phyloP scores from a whole-genome alignment of 2,888 invertebrate species.

The Taphrorychus bicolor region DNA sequence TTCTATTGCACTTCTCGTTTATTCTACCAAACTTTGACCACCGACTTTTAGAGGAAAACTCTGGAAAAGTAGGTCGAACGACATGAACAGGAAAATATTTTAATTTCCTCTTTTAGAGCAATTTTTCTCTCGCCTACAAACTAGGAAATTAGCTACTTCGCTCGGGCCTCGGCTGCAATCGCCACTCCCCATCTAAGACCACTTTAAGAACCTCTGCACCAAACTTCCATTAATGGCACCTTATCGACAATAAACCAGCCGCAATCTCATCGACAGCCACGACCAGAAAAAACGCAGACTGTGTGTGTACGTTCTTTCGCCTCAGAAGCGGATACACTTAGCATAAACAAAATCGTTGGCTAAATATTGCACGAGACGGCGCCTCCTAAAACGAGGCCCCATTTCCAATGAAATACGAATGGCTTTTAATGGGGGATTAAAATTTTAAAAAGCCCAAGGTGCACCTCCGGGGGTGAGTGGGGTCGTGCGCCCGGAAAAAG shows the following conservation, averaged over 20 bases:
- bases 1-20: too few species aligned
- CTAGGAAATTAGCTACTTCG: too few species aligned
- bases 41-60: too few species aligned
- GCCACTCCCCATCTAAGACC: background rate
- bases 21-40: too few species aligned
- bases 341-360: slow-evolving; percentile 36
- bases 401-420: slow-evolving; percentile 38
- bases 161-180: background rate
- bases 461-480: too few species aligned
- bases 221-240: background rate
- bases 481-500: too few species aligned
- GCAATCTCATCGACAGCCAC: background rate
- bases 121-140: too few species aligned
- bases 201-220: too few species aligned
- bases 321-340: slow-evolving; percentile 19
- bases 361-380: slow-evolving; percentile 31
- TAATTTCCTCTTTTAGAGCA: too few species aligned
- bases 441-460: slow-evolving; percentile 1
- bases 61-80: too few species aligned
- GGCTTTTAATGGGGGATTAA: slow-evolving; percentile 29
- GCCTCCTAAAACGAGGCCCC: slow-evolving; percentile 2
- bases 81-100: too few species aligned
- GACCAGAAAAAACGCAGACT: background rate
- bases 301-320: background rate
- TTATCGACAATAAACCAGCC: background rate